Evolutionary conservation across 1,140 invertebrate species (phyloP).

Genomic region (Cotesia glomerata): DNA sequence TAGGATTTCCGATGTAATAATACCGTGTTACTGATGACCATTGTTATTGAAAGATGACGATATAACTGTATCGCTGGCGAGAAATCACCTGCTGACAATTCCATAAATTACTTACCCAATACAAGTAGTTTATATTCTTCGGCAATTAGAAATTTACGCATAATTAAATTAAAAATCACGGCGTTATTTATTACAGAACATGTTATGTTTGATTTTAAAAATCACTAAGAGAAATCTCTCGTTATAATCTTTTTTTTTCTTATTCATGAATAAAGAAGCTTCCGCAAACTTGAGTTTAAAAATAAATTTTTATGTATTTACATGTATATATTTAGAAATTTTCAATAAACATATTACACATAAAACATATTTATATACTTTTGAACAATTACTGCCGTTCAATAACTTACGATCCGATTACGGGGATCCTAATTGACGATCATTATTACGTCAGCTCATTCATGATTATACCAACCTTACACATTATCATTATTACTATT

Average conservation of each 20-base stretch:
- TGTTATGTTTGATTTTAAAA: not conserved
- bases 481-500: not conserved
- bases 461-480: slow-evolving; percentile 18
- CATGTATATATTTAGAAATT: too few relatives aligned
- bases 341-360: too few relatives aligned
- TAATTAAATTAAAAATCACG: too few relatives aligned
- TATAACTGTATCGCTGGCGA: too few relatives aligned
- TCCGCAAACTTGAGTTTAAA: not conserved
- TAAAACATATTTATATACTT: too few relatives aligned
- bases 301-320: not conserved
- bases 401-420: not conserved
- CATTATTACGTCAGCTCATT: slow-evolving; percentile 20
- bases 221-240: not conserved
- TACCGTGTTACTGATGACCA: not conserved
- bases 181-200: too few relatives aligned
- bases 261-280: not conserved
- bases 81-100: too few relatives aligned
- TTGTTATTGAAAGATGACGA: not conserved
- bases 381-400: too few relatives aligned
- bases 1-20: not conserved
- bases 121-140: too few relatives aligned
- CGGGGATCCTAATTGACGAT: slow-evolving; percentile 27
- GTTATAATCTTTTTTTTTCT: not conserved
- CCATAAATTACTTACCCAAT: too few relatives aligned
- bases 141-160: too few relatives aligned